Base-by-base conservation (phyloP, 2,888 invertebrate genomes). In the Ptilodon capucinus region DNA sequence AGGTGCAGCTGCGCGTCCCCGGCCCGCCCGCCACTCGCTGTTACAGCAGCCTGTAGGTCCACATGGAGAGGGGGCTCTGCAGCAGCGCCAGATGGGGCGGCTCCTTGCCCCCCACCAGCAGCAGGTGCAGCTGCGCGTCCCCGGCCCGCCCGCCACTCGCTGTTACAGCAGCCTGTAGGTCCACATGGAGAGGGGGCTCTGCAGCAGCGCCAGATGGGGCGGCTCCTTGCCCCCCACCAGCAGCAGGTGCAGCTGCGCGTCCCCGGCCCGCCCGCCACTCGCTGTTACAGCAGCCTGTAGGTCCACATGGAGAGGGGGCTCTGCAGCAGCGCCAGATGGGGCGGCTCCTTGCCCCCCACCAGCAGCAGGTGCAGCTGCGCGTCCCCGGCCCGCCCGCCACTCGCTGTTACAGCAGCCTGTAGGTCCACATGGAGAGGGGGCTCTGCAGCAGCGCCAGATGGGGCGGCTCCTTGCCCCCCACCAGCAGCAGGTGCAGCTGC, bases 291-390 rank as follows among this genome's bases (percentile, higher is more conserved):
- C n/a, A n/a, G n/a, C 63, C 95, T 93, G 56, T 95, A 91, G 64
- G 94, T 94, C 96, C 96, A 96, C 72, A 96, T 92, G 9, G 96
- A 95, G 30, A 96, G 92, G 8, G 96, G 96, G 65, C 94, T 91
- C 71, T 95, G 94, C 67, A 96, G 94, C 46, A 94, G 92, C 13
- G 95, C 95, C 2, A 94, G 93, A 64, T 95, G 95, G 11, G 95
- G 94, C 41, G 95, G 94, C 77, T 97, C 96, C 66, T 94, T 94
- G 0, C 97, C 97, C 0, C 97, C 97, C 51, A 96, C 92, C 47
- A 97, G 64, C 65, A 89, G 61, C 57, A 87, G 40, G 47, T 76
- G 79, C 54, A 87, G 69, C 54, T 71, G 74, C 1, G 68, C 45
- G 6, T 50, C 60, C 17, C 51, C 16, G 90, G 90, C 11, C 92